These are phyloP conservation scores for Pogonomyrmex barbatus DNA, from an alignment of 1,140 invertebrate species.

Conservation along the genomic window DNA sequence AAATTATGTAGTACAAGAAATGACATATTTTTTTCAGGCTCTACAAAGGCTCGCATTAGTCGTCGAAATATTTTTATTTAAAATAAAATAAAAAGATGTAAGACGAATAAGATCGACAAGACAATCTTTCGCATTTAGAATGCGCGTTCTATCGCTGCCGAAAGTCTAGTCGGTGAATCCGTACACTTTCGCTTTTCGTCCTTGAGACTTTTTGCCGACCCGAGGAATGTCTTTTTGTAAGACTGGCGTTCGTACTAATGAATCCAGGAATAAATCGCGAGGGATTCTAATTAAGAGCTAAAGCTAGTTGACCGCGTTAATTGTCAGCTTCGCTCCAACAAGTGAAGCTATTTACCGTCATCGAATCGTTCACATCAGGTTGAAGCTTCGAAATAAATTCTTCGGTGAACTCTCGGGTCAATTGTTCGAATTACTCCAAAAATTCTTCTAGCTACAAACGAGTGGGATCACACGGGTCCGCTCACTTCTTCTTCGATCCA, in stretches of 20 bases:
- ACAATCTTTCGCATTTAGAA: not conserved
- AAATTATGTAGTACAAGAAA: not conserved
- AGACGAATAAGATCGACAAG: not conserved
- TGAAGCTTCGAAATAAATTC: not conserved
- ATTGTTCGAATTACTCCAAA: not conserved
- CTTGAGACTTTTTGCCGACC: slow-evolving; percentile 41
- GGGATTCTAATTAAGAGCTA: not conserved
- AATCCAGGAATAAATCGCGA: not conserved
- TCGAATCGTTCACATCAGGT: not conserved
- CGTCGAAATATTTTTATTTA: not conserved
- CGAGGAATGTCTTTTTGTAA: not conserved
- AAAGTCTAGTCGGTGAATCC: not conserved
- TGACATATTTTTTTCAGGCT: not conserved
- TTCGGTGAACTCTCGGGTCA: not conserved
- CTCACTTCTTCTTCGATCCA: not conserved
- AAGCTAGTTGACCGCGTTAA: not conserved
- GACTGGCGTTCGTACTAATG: not conserved
- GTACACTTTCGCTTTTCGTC: slow-evolving; percentile 23
- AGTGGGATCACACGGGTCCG: not conserved
- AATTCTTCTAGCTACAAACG: not conserved
- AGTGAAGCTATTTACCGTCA: not conserved
- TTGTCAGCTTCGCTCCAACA: not conserved
- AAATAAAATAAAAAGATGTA: no score
- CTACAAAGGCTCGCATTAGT: not conserved
- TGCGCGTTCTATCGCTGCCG: not conserved